Evolutionary conservation across 2,113 vertebrate genomes (phyloP).

Genomic region (Neolamprologus brichardi): DNA sequence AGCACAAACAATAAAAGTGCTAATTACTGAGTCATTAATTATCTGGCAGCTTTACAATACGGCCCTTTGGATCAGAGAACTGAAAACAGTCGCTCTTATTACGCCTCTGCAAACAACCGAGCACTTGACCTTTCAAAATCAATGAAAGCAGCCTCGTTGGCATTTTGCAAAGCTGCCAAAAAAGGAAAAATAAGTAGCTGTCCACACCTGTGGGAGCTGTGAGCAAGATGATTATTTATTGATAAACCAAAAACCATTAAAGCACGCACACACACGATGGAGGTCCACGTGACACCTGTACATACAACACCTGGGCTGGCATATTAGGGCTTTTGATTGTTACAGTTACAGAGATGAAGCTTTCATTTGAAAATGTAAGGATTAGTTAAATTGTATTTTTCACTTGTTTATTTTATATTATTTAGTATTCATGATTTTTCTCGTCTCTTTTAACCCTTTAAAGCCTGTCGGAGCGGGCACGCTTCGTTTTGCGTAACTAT

Average conservation of each 20-base stretch:
- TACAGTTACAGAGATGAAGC: not conserved
- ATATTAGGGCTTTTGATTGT: not conserved
- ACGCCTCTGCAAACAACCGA: not conserved
- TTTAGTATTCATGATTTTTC: not conserved
- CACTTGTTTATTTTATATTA: not conserved
- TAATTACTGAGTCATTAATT: slow-evolving; percentile 18
- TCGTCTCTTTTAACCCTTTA: not conserved
- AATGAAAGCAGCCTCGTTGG: not conserved
- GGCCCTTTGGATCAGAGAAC: not conserved
- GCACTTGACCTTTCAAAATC: slow-evolving; percentile 19
- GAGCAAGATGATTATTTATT: not conserved
- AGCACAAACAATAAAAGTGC: slow-evolving; percentile 12
- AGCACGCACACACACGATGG: rapidly evolving
- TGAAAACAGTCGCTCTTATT: slow-evolving; percentile 6
- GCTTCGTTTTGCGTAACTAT: rapidly evolving
- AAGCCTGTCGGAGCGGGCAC: rapidly evolving
- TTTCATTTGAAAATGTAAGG: not conserved
- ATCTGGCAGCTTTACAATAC: not conserved
- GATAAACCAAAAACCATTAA: not conserved
- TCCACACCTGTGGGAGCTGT: not conserved
- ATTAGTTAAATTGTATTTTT: not conserved
- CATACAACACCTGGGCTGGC: not conserved
- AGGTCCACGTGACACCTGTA: not conserved
- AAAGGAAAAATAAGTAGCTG: not conserved
- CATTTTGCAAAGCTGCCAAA: slow-evolving; percentile 13